Evolutionary conservation across 2,888 invertebrate species (phyloP), one percentile per base, ranked within the genome.

Genomic region (Heliconius sara): DNA sequence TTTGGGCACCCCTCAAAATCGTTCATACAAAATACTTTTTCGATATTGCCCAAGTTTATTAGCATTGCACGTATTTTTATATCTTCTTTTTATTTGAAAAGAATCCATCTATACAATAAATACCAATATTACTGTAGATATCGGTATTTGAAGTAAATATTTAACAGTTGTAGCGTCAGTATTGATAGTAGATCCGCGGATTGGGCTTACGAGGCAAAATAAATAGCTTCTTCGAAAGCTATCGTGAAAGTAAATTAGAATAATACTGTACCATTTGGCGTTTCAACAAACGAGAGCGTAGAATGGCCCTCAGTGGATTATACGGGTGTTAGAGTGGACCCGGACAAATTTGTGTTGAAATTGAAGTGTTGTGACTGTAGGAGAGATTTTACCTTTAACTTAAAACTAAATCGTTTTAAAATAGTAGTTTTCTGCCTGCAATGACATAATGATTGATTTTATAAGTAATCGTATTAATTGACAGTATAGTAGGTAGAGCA

Each of bases 181-280:
- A 60, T 57, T 57, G 30, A n/a, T 57, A 73, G 30, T 34, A 34
- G 34, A 85, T 83, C 81, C 84, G 84, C 85, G 86, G 88, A 90
- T 91, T 89, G 88, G 88, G 89, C 92, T 92, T 92, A 92, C 90
- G 85, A 87, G 88, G 89, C 89, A 91, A 93, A 68, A 94, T 92
- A 94, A 94, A 94, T 94, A 93, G 93, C 93, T 92, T 91, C 92
- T 94, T 93, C 91, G 89, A 92, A 93, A 95, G 94, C 94, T 92
- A 94, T 93, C 91, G 90, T 88, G 91, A 90, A 92, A 91, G 91
- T 91, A 91, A 94, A 95, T 95, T 95, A 95, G 94, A 95, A 95
- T 95, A 95, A 95, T 95, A 94, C 91, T 88, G 91, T 91, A 89
- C 93, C 93, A 95, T 95, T 95, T 94, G 91, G 93, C 91, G 89